Evolutionary conservation across 2,113 vertebrate species (phyloP).

Genomic region (Ursus arctos): DNA sequence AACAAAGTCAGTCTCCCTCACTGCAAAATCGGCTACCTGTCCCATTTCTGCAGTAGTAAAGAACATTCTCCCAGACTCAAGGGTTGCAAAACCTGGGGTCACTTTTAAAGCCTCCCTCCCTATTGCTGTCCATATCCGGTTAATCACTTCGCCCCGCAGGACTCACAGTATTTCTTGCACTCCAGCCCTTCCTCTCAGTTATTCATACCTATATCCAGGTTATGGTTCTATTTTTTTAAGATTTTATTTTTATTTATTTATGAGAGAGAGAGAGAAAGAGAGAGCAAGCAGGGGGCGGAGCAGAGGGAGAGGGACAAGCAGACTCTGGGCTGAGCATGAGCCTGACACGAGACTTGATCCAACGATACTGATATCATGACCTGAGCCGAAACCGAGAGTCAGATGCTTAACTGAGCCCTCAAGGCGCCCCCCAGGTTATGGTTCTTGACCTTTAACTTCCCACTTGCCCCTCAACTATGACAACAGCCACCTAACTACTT

Average conservation of each 20-base stretch:
- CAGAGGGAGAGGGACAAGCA: not conserved
- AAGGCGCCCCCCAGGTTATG: not conserved
- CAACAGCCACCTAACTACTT: not conserved
- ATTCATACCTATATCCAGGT: not conserved
- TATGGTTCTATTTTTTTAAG: not conserved
- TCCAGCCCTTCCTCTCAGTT: not conserved
- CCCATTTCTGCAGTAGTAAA: not conserved
- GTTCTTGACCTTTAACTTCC: not conserved
- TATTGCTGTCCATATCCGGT: not conserved
- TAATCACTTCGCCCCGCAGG: not conserved
- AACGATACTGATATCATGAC: not conserved
- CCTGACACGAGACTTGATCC: not conserved
- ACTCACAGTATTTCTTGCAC: not conserved
- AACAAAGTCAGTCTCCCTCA: constrained; percentile 13
- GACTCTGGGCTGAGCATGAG: not conserved
- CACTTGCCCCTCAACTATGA: too few species aligned
- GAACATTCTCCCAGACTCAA: not conserved
- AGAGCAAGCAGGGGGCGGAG: not conserved
- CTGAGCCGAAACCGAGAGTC: not conserved
- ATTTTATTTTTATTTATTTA: not conserved
- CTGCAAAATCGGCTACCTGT: not conserved
- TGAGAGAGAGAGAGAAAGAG: too few species aligned
- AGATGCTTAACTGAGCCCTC: not conserved
- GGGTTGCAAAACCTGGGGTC: not conserved
- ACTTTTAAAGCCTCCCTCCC: not conserved